These are phyloP conservation scores for Zophobas morio DNA, from an alignment of 1,140 invertebrate species.

Conservation along the genomic window DNA sequence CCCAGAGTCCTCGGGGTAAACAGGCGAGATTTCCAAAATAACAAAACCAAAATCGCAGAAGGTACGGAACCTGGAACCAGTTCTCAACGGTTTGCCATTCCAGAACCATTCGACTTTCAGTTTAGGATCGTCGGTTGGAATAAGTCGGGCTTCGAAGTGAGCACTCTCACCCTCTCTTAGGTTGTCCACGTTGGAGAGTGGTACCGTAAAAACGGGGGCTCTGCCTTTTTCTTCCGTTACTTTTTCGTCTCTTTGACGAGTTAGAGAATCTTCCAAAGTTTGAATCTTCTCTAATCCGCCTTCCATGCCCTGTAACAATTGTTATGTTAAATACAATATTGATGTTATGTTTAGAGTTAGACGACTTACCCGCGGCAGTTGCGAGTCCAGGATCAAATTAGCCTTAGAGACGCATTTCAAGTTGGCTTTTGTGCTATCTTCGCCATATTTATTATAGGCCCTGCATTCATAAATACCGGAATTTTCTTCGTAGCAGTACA, in stretches of 20 bases:
- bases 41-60: constrained; percentile 97
- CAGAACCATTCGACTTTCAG: constrained; percentile 97
- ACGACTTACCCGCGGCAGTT: constrained; percentile 84
- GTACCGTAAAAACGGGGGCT: constrained; percentile 92
- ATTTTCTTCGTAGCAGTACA: constrained; percentile 98
- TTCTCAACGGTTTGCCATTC: constrained; percentile 91
- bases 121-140: constrained; percentile 94
- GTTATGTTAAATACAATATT: neutral
- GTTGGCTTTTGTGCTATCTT: constrained; percentile 87
- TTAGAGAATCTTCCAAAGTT: constrained; percentile 89
- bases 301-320: constrained; percentile 86
- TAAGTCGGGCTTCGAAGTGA: constrained; percentile 95
- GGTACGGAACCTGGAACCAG: constrained; percentile 91
- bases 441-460: constrained; percentile 93
- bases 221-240: constrained; percentile 81
- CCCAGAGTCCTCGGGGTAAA: constrained; percentile 95
- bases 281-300: constrained; percentile 93
- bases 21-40: constrained; percentile 93
- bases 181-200: constrained; percentile 88
- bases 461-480: constrained; percentile 94
- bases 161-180: constrained; percentile 92
- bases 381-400: constrained; percentile 94
- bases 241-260: constrained; percentile 79
- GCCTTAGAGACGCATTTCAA: constrained; percentile 91
- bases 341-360: neutral